Conservation (phyloP, 2,797 vertebrate species). For the Glyptemys insculpta region DNA sequence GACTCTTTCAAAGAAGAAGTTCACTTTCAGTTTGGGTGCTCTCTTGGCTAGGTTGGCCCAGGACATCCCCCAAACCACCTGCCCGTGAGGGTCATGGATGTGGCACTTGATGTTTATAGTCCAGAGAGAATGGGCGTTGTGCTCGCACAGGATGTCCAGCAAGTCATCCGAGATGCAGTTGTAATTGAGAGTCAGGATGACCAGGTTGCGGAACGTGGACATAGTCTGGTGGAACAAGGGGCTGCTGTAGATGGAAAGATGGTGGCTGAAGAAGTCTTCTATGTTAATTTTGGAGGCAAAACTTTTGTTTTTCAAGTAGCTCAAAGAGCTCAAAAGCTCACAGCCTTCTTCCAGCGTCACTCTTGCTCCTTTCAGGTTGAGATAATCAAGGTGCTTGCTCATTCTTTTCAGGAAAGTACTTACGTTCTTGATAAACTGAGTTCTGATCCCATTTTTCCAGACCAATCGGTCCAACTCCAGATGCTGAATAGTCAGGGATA, state of each 20-base stretch:
- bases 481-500: constrained; percentile 74
- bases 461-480: constrained; percentile 77
- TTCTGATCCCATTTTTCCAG: too few relatives aligned
- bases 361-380: constrained; percentile 79
- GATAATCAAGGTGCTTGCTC: constrained; percentile 74
- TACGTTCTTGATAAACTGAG: constrained; percentile 74
- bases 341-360: constrained; percentile 78
- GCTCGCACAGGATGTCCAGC: constrained; percentile 72
- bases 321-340: constrained; percentile 78
- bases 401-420: constrained; percentile 77
- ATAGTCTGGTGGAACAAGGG: constrained; percentile 62
- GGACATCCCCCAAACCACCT: constrained; percentile 78
- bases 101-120: constrained; percentile 81
- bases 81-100: constrained; percentile 75
- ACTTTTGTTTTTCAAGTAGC: constrained; percentile 48
- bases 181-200: constrained; percentile 79
- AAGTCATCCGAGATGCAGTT: constrained; percentile 83
- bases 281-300: constrained; percentile 76
- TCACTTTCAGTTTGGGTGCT: constrained; percentile 77
- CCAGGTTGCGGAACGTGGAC: constrained; percentile 70
- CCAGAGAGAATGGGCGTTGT: constrained; percentile 57
- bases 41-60: constrained; percentile 79
- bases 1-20: constrained; percentile 79
- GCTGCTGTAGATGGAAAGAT: constrained; percentile 68
- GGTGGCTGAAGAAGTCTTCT: constrained; percentile 78